Evolutionary conservation across 2,888 invertebrate genomes (phyloP).

Genomic region (Corbicula japonica): DNA sequence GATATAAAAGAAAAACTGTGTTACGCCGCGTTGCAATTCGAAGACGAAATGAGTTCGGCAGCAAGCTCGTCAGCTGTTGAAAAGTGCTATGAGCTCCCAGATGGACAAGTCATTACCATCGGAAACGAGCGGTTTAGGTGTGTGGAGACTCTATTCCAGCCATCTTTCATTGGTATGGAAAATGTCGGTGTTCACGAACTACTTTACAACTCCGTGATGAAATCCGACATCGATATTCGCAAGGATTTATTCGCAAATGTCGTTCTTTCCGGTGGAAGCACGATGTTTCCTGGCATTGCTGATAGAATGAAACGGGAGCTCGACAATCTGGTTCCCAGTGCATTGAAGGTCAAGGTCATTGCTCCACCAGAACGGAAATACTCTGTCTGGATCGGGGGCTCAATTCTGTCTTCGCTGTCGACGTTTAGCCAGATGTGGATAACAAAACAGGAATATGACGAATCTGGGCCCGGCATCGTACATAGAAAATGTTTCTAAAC

Average conservation of each 20-base stretch:
- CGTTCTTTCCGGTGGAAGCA: constrained; percentile 95
- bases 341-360: too few species aligned
- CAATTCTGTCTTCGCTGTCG: constrained; percentile 5
- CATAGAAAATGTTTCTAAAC: constrained; percentile 11
- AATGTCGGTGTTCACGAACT: constrained; percentile 80
- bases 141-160: constrained; percentile 70
- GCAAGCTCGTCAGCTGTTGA: neutral
- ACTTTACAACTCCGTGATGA: constrained; percentile 80
- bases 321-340: constrained; percentile 7
- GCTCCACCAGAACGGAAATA: too few species aligned
- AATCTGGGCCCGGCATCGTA: constrained; percentile 6
- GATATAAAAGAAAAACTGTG: too few species aligned
- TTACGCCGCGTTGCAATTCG: constrained; percentile 84
- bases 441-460: constrained; percentile 15
- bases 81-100: too few species aligned
- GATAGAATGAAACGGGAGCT: constrained; percentile 33
- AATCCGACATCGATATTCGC: constrained; percentile 82
- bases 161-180: constrained; percentile 75
- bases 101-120: constrained; percentile 79
- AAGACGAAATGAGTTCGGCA: constrained; percentile 77
- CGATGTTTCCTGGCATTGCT: too few species aligned
- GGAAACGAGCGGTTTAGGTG: constrained; percentile 81
- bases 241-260: constrained; percentile 86
- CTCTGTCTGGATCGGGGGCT: too few species aligned
- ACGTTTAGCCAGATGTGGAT: constrained; percentile 19